Base-by-base conservation (phyloP, 2,113 vertebrate species). In the Eolophus roseicapilla region DNA sequence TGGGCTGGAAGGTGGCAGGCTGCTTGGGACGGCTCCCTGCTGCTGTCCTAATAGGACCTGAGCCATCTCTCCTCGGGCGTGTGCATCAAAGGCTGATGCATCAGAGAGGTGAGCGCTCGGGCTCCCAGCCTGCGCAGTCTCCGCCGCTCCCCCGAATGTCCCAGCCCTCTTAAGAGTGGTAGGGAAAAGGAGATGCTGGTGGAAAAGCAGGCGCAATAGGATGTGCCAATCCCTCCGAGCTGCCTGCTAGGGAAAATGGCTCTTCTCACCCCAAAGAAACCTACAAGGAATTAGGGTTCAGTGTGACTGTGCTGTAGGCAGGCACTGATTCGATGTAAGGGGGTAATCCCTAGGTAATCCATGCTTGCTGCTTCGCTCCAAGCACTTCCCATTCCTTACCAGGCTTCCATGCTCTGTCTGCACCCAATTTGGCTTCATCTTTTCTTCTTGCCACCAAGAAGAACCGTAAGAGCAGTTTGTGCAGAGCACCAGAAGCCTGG, bases 81-180 rank as follows among this genome's bases (percentile, higher is more conserved):
- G 76, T 3, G 79, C 71, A 60, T 68, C 90, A 62, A 62, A 60
- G 95, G 59, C 63, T 85, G 84, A 55, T 70, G n/a, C 76, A 7
- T 21, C 83, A 35, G 69, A 4, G 28, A 15, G 80, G 75, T 4
- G 28, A 88, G 67, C 4, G 81, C 69, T 67, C 50, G 10, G 15
- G 55, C 64, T 75, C 69, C 47, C 55, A 6, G n/a, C 69, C 43
- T 2, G 15, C 80, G 16, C 47, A 5, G 15, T 15, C 79, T 70
- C 71, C 13, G 0, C 23, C 5, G 3, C 8, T 16, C 44, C 74
- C 47, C 16, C 9, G 2, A 53, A 28, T 0, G 8, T 35, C 67
- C 74, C 88, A 39, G 67, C 44, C 35, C 24, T 28, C 24, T 24
- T 15, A 0, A 1, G 15, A 24, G 15, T 1, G 12, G 31, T 31